Evolutionary conservation across 2,888 invertebrate genomes (phyloP), one percentile per base, ranked within the genome.

Genomic region (Clostera curtula): DNA sequence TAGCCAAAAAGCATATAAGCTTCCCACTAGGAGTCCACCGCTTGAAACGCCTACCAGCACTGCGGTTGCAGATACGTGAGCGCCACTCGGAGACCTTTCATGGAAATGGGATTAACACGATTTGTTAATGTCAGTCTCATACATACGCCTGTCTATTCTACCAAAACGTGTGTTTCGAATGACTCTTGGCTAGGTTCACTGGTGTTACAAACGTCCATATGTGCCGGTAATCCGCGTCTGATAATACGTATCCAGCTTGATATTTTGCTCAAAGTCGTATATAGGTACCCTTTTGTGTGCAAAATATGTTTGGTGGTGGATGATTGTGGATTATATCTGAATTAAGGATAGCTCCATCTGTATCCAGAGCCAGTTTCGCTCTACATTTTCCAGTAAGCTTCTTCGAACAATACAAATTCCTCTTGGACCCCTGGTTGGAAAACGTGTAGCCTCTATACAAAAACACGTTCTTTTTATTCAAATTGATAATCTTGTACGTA

Each of bases 271-370:
- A 19, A 19, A 7, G 18, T n/a, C 6, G 17, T 12, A 11, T 15
- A 5, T 17, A 25, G 15, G 5, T 12, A 6, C 12, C 17, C 12
- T 19, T 14, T n/a, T 4, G 15, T 1, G 18, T 8, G 7, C 11
- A 17, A n/a, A 14, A 6, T 9, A 12, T 13, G 1, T 11, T 13
- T 6, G 26, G 39, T 7, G 39, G 31, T 1, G 31, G 29, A 17
- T 40, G 40, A 19, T 25, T 39, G 16, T 40, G 40, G 8, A 19
- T 11, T 7, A 12, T 11, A 1, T 12, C 2, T 1, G 24, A 20
- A 4, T 4, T 3, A 1, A 6, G 5, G 5, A 31, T 1, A 2
- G 8, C 24, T 3, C 31, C 21, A 19, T 27, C 19, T 1, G 11
- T 3, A 11, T 26, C 10, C n/a, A 35, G 9, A 2, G 9, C 24